Percentiles rank a stretch among this genome's conserved stretches.
Conservation (phyloP, 1,140 invertebrate species). For the Drosophila gunungcola region DNA sequence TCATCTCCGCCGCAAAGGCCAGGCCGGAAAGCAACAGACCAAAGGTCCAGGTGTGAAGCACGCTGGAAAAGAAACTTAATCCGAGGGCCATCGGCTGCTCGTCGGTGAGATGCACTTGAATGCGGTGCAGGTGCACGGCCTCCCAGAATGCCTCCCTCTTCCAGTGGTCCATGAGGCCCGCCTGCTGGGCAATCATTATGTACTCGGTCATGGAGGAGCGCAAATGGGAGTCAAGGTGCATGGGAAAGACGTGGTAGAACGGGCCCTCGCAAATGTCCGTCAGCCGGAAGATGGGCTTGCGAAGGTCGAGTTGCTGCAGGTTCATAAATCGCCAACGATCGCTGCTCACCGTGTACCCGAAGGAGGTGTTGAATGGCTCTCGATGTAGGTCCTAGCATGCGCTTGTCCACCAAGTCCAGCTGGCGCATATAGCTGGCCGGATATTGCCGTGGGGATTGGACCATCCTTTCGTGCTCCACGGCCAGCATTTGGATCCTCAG, state of each 20-base stretch:
- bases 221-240: slow-evolving; percentile 70
- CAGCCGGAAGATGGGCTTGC: slow-evolving; percentile 58
- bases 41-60: slow-evolving; percentile 63
- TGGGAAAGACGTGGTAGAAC: slow-evolving; percentile 73
- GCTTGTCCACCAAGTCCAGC: slow-evolving; percentile 44
- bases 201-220: slow-evolving; percentile 53
- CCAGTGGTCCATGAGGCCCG: slow-evolving; percentile 65
- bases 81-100: slow-evolving; percentile 53
- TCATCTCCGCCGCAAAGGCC: slow-evolving; percentile 62
- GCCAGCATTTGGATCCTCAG: slow-evolving; percentile 58
- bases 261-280: slow-evolving; percentile 72
- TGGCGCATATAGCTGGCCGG: slow-evolving; percentile 49
- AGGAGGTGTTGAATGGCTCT: slow-evolving; percentile 53
- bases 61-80: slow-evolving; percentile 56
- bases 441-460: slow-evolving; percentile 8
- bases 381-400: slow-evolving; percentile 46
- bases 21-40: slow-evolving; percentile 61
- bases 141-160: slow-evolving; percentile 62
- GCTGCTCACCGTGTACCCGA: slow-evolving; percentile 66
- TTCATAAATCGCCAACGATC: slow-evolving; percentile 69
- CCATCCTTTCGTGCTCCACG: slow-evolving; percentile 57
- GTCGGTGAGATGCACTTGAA: slow-evolving; percentile 39
- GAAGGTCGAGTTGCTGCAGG: slow-evolving; percentile 64
- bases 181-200: slow-evolving; percentile 65
- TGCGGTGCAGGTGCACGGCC: slow-evolving; percentile 45